These are phyloP conservation scores for Notarius quadriscutis DNA, from an alignment of 2,113 vertebrate species.

Conservation along the genomic window DNA sequence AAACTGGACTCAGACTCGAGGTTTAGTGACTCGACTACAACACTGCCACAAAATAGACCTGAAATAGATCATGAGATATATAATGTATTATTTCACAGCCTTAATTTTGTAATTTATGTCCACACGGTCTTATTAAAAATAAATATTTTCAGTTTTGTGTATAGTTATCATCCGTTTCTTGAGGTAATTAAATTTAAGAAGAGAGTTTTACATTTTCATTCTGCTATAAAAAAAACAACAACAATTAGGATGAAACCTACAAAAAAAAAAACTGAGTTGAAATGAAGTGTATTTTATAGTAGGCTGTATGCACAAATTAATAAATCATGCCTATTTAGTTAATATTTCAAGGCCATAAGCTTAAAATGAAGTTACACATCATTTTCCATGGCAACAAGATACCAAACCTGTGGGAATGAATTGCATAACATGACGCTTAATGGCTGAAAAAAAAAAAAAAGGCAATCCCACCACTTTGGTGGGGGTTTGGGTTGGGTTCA, in stretches of 20 bases:
- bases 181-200: too few relatives aligned
- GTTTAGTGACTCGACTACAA: too few relatives aligned
- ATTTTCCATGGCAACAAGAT: neutral
- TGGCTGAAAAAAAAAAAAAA: neutral
- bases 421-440: neutral
- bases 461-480: neutral
- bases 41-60: neutral
- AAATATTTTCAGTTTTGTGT: too few relatives aligned
- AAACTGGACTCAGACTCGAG: too few relatives aligned
- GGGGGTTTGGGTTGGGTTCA: neutral
- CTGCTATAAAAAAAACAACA: neutral
- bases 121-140: neutral
- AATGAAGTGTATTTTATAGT: neutral
- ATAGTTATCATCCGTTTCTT: too few relatives aligned
- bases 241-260: neutral
- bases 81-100: neutral
- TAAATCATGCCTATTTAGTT: too few relatives aligned
- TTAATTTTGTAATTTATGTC: neutral
- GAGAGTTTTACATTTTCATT: too few relatives aligned
- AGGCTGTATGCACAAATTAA: neutral
- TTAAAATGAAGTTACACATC: neutral
- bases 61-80: neutral
- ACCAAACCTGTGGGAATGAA: neutral
- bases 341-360: too few relatives aligned
- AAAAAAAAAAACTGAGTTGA: neutral